These are phyloP conservation scores for Mechanitis mazaeus DNA, from an alignment of 2,888 invertebrate genomes.

Conservation along the genomic window DNA sequence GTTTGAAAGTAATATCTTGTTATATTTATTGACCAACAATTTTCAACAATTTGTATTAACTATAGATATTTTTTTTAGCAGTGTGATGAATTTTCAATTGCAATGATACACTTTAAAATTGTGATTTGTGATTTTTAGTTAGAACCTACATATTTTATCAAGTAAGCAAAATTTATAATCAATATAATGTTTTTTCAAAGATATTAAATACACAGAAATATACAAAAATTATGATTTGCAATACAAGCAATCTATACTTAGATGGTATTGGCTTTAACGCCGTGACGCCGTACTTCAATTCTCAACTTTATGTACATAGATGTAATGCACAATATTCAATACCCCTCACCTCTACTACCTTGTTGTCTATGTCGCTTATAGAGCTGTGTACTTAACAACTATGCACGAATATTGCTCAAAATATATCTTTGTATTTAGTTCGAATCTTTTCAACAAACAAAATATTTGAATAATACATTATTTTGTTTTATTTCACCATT, in stretches of 20 bases:
- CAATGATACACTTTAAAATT: no score
- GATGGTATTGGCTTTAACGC: constrained; percentile 23
- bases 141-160: background rate
- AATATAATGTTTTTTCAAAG: background rate
- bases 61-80: no score
- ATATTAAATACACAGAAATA: constrained; percentile 16
- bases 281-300: constrained; percentile 30
- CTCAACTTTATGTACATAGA: constrained; percentile 41
- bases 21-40: no score
- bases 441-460: constrained; percentile 34
- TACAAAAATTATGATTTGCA: constrained; percentile 20
- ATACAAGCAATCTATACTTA: constrained; percentile 28
- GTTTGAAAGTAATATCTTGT: no score
- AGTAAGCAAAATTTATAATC: background rate
- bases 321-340: constrained; percentile 47
- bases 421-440: constrained; percentile 38
- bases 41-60: no score
- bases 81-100: no score
- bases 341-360: constrained; percentile 40
- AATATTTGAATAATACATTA: constrained; percentile 23
- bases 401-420: constrained; percentile 39
- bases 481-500: constrained; percentile 23
- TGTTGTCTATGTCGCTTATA: constrained; percentile 46
- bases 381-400: constrained; percentile 54
- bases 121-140: no score